Evolutionary conservation across 2,113 vertebrate genomes (phyloP).

Genomic region (Coturnix japonica): DNA sequence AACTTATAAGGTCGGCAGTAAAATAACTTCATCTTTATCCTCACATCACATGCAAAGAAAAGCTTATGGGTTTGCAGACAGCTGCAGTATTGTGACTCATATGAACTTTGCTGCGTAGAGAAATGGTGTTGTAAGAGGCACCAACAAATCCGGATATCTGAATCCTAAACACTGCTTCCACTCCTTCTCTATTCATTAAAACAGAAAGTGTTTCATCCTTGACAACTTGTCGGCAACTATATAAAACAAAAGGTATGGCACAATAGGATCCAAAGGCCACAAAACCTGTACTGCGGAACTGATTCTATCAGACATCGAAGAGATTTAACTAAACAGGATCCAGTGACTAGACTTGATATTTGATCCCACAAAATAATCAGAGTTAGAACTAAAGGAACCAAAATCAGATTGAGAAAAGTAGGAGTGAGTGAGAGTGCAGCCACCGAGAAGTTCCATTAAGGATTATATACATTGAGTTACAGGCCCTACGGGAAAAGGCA

Average conservation of each 20-base stretch:
- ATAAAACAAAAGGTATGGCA: background rate
- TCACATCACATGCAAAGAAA: background rate
- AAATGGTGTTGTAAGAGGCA: slow-evolving; percentile 75
- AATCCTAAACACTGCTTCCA: slow-evolving; percentile 78
- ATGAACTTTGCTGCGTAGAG: slow-evolving; percentile 71
- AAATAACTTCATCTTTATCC: background rate
- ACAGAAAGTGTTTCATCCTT: slow-evolving; percentile 72
- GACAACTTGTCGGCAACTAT: slow-evolving; percentile 72
- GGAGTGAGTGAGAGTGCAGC: background rate
- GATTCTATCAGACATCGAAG: background rate
- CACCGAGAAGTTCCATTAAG: background rate
- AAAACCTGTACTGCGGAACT: background rate
- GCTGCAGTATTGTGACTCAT: slow-evolving; percentile 64
- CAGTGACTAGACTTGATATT: background rate
- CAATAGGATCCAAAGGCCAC: background rate
- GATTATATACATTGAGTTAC: background rate
- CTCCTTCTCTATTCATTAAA: slow-evolving; percentile 74
- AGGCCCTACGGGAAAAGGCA: background rate
- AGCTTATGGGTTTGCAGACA: slow-evolving; percentile 74
- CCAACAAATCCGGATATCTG: slow-evolving; percentile 82
- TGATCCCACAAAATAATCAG: background rate
- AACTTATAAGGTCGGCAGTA: background rate
- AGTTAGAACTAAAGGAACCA: background rate
- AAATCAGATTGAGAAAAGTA: background rate
- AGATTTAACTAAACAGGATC: background rate